Evolutionary conservation across 2,113 vertebrate genomes (phyloP), one percentile per base, ranked within the genome.

Genomic region (Propithecus coquereli): DNA sequence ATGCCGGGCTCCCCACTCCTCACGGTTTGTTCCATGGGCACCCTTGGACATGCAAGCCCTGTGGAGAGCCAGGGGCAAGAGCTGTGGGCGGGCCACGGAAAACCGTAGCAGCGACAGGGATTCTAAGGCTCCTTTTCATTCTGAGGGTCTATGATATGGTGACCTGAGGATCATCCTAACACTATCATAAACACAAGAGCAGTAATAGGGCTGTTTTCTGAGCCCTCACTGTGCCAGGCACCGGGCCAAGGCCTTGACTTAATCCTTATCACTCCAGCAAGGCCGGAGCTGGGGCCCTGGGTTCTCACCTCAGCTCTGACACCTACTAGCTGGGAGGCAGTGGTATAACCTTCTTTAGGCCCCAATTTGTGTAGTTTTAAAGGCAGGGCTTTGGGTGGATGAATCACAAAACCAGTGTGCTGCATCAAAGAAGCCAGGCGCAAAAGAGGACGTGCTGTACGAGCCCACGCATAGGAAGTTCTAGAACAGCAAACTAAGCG

Each of bases 391-490:
- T 18, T 8, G 30, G 18, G 45, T 1, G 30, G 27, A 23, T 13
- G 17, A 52, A 18, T 40, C 85, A 65, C 3, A 40, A 25, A 63
- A 47, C 23, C 16, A 34, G 73, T 2, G 3, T 5, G 5, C 25
- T 4, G 4, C 0, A 8, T 6, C 34, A 32, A 52, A n/a, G 40
- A 17, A 70, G 76, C 37, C 52, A 5, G 54, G 47, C 20, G 1
- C 22, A 0, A 2, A 27, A 37, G 22, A 2, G 52, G 37, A 1
- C 7, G 0, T 0, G 6, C 4, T 0, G n/a, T 0, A 3, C 0
- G 2, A 11, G 3, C 18, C 43, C 43, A 4, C 0, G 2, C 54
- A 5, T 0, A 4, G 0, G 25, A 73, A 3, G 43, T 5, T 86
- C 76, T 9, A 27, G 27, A 11, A 20, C 0, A 45, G 34, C 66